phyloP scores from a whole-genome alignment of 2,113 vertebrate species.

The Indri indri region DNA sequence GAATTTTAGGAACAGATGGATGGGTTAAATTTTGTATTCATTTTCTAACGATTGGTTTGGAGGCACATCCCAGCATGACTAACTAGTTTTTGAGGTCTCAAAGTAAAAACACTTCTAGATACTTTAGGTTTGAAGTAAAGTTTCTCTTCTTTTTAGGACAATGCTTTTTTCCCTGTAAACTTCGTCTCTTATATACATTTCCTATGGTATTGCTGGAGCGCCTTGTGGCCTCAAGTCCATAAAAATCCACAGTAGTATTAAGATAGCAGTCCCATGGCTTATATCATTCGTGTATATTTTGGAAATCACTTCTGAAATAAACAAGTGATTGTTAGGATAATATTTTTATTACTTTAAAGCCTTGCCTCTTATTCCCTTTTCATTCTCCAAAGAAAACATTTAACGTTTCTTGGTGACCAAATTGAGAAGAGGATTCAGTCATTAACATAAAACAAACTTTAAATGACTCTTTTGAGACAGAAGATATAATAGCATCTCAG shows the following conservation, averaged over 20 bases:
- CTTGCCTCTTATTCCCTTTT: neutral
- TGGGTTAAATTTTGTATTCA: neutral
- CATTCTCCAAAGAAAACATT: neutral
- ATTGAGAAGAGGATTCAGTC: neutral
- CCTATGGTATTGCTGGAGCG: neutral
- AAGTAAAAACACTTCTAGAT: neutral
- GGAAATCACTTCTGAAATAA: slow-evolving; percentile 6
- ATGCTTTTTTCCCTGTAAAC: neutral
- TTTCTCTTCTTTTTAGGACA: neutral
- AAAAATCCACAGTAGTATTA: neutral
- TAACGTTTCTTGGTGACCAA: neutral
- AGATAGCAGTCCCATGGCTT: neutral
- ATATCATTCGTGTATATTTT: neutral
- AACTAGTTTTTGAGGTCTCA: neutral
- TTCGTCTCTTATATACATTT: neutral
- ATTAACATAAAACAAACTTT: neutral
- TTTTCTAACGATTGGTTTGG: neutral
- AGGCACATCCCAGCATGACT: neutral
- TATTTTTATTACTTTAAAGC: neutral
- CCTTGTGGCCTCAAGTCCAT: neutral
- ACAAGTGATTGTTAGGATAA: neutral
- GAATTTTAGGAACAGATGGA: neutral
- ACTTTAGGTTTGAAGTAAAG: neutral
- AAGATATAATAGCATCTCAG: neutral
- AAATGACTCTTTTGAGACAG: neutral